These are phyloP conservation scores for Rhagoletis zephyria DNA, from an alignment of 1,140 invertebrate genomes.

Conservation along the genomic window DNA sequence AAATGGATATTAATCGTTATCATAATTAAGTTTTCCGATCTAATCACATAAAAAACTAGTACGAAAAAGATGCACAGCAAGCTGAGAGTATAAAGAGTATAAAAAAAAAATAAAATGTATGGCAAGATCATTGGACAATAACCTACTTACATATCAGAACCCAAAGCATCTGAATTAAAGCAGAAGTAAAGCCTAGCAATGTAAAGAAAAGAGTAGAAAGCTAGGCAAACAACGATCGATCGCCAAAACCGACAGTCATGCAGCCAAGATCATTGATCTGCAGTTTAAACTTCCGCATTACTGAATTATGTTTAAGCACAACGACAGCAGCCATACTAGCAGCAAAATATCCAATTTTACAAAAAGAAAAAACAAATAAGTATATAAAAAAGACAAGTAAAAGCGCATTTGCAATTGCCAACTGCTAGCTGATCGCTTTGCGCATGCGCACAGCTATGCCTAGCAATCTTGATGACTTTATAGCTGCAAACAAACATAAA, in stretches of 20 bases:
- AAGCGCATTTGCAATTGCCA: neutral
- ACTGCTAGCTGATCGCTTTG: neutral
- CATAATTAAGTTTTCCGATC: neutral
- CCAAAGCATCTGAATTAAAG: neutral
- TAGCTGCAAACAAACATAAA: conserved; percentile 41
- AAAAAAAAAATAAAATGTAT: no score
- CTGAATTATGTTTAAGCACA: conserved; percentile 8
- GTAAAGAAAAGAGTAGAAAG: neutral
- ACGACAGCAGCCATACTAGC: neutral
- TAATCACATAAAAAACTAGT: no score
- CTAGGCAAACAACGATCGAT: neutral
- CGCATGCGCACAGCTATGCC: neutral
- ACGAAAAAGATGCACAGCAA: no score
- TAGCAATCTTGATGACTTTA: conserved; percentile 48
- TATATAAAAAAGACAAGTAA: neutral
- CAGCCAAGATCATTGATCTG: conserved; percentile 43
- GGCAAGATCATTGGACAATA: no score
- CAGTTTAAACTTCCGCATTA: conserved; percentile 38
- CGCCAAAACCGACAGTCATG: neutral
- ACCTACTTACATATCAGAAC: no score
- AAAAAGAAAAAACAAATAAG: neutral
- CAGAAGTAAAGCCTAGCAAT: neutral
- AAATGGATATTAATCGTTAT: neutral
- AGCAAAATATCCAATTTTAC: neutral
- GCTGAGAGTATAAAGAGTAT: no score